These are phyloP conservation scores for Megalops cyprinoides DNA, from an alignment of 2,797 vertebrate species.

Conservation along the genomic window DNA sequence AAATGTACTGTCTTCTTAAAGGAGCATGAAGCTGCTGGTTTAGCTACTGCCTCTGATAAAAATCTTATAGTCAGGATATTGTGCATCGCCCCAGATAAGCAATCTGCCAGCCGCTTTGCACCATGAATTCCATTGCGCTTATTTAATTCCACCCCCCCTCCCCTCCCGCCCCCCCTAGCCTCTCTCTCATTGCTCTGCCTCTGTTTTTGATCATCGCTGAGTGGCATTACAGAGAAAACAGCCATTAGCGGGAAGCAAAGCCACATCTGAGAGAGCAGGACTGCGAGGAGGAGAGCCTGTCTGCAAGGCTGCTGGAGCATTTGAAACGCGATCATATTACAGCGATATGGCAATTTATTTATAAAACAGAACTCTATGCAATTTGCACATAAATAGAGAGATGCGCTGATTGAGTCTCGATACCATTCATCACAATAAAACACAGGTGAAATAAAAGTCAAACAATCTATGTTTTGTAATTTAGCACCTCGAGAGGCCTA, in stretches of 20 bases:
- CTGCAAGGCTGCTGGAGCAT: conserved; percentile 41
- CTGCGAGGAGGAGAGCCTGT: neutral
- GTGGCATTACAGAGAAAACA: conserved; percentile 53
- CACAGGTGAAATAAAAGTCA: conserved; percentile 14
- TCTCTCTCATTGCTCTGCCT: conserved; percentile 19
- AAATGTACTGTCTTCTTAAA: conserved; percentile 73
- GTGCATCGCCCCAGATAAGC: conserved; percentile 63
- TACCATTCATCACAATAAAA: conserved; percentile 29
- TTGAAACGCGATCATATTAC: conserved; percentile 63
- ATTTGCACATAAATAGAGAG: conserved; percentile 57
- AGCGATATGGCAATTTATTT: conserved; percentile 62
- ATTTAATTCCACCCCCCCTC: conserved; percentile 43
- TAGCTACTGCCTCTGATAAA: conserved; percentile 57
- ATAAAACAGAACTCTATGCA: conserved; percentile 46
- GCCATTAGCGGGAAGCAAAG: conserved; percentile 37
- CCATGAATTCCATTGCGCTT: conserved; percentile 57
- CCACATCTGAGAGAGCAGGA: conserved; percentile 35
- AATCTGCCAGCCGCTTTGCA: conserved; percentile 61
- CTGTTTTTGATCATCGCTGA: conserved; percentile 38
- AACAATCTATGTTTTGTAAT: conserved; percentile 40
- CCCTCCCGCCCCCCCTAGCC: neutral
- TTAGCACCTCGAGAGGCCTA: conserved; percentile 22
- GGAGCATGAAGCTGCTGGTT: conserved; percentile 72
- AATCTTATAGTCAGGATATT: conserved; percentile 66
- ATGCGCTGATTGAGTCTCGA: conserved; percentile 53